Evolutionary conservation across 1,140 invertebrate species (phyloP), one percentile per base, ranked within the genome.

Genomic region (Adoxophyes honmai): DNA sequence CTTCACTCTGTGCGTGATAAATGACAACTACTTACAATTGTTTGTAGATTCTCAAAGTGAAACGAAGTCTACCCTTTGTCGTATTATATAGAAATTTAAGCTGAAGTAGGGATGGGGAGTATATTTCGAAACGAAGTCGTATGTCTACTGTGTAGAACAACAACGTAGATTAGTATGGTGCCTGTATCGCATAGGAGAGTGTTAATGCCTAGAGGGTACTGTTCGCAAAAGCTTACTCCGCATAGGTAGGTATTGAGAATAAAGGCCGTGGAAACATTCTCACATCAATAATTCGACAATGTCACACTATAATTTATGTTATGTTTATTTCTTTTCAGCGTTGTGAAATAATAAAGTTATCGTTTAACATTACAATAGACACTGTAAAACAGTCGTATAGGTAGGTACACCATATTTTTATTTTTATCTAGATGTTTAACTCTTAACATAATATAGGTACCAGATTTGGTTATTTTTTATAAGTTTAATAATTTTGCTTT

Each of bases 401-500:
- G 75, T 84, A 84, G 73, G 62, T 75, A 78, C 68, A 75, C 74
- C 63, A 69, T 70, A 76, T 73, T 66, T 77, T 75, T 81, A 79
- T 72, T 74, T 79, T 62, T 57, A 53, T 38, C 34, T 60, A 70
- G 70, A 68, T 75, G 60, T 81, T 64, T 75, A 78, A 78, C 60
- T 75, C 73, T 84, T 84, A 85, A 78, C 77, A 60, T 65, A 66
- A 66, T 64, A 37, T 79, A 48, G 42, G 42, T 48, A 86, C 69
- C 64, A 77, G 63, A 70, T 78, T 86, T 64, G 71, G 78, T 73
- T 77, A 79, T 78, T 69, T 71, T n/a, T 70, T 75, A 68, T 82
- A 86, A 85, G 86, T 84, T 75, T 74, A 76, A 75, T 88, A 81
- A 87, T 88, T 88, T 88, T 88, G 86, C 86, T 88, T 88, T 88